Conservation (phyloP, 2,797 vertebrate species). For the Hemitrygon akajei region DNA sequence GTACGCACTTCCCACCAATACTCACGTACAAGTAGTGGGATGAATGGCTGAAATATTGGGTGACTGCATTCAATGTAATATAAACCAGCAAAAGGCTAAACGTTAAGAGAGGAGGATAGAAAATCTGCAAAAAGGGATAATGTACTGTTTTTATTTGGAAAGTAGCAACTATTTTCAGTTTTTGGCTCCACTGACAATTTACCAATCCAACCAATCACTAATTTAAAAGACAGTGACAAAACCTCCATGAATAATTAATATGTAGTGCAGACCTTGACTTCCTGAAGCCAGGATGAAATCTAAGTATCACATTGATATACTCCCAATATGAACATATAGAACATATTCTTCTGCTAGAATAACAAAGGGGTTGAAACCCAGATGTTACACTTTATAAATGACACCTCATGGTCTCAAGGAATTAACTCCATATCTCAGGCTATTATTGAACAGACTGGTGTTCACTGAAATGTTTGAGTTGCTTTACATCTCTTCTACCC, state of each 20-base stretch:
- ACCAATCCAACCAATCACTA: neutral
- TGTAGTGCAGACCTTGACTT: neutral
- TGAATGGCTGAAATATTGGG: neutral
- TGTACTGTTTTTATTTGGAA: neutral
- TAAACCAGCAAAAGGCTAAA: neutral
- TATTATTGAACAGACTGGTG: conserved; percentile 16
- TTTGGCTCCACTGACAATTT: neutral
- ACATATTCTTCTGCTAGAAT: conserved; percentile 5
- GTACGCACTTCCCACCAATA: neutral
- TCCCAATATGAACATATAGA: neutral
- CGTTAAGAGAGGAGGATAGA: neutral
- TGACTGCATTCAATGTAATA: neutral
- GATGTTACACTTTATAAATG: conserved; percentile 16
- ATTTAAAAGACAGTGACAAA: neutral
- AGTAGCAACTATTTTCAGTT: neutral
- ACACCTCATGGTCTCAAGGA: conserved; percentile 14
- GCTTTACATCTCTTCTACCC: conserved; percentile 5
- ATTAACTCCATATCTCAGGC: conserved; percentile 27
- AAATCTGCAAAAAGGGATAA: neutral
- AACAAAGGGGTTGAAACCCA: conserved; percentile 24
- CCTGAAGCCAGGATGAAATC: neutral
- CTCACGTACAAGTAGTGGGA: neutral
- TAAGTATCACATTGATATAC: neutral
- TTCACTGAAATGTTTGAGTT: conserved; percentile 18
- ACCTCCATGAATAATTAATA: neutral